These are phyloP conservation scores for Erethizon dorsatum DNA, from an alignment of 2,797 vertebrate species.

Conservation along the genomic window DNA sequence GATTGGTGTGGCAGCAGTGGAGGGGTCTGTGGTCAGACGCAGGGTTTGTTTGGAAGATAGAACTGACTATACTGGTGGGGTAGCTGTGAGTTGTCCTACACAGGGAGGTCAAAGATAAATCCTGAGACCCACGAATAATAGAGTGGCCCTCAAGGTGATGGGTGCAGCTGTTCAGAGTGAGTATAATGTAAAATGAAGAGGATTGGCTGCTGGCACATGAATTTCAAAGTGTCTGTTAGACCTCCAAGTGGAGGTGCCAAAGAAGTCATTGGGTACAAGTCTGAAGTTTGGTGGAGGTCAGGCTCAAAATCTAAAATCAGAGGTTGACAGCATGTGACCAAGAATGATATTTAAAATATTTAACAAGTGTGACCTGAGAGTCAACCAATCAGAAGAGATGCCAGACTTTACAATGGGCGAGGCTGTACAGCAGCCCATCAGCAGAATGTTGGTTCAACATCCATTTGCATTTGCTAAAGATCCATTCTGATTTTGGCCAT, in stretches of 20 bases:
- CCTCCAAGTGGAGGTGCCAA: background rate
- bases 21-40: background rate
- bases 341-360: constrained; percentile 58
- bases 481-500: background rate
- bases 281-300: background rate
- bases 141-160: background rate
- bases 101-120: background rate
- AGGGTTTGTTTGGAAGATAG: background rate
- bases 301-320: background rate
- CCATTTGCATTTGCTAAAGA: background rate
- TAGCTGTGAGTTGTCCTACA: background rate
- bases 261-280: background rate
- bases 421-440: background rate
- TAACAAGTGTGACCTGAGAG: background rate
- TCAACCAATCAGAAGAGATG: background rate
- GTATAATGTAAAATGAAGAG: background rate
- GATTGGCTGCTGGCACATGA: background rate
- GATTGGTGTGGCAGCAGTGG: too few species aligned
- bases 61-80: background rate
- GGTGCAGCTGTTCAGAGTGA: background rate
- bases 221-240: background rate
- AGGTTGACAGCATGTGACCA: background rate
- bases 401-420: background rate
- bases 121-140: background rate
- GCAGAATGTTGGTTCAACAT: background rate